These are phyloP conservation scores for Megaceryle torquata DNA, from an alignment of 2,113 vertebrate species.

Conservation along the genomic window DNA sequence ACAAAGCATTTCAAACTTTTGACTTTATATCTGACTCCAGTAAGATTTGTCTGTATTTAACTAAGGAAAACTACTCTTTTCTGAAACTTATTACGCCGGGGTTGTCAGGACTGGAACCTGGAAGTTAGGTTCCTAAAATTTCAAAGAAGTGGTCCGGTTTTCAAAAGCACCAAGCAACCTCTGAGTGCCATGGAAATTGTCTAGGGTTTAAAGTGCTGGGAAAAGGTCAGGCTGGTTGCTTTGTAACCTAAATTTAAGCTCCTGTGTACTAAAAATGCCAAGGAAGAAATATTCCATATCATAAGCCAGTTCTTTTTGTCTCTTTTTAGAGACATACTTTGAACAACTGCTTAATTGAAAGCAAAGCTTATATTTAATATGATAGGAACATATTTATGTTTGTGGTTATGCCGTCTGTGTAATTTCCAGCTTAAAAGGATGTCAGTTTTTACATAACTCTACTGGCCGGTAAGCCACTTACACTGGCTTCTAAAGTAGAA, in stretches of 20 bases:
- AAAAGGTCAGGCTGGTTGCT: slow-evolving; percentile 4
- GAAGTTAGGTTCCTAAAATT: not conserved
- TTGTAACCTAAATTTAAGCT: slow-evolving; percentile 33
- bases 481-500: not conserved
- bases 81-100: not conserved
- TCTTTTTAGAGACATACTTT: not conserved
- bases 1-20: slow-evolving; percentile 1
- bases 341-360: slow-evolving; percentile 14
- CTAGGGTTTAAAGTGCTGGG: not conserved
- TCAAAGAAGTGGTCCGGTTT: not conserved
- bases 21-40: not conserved
- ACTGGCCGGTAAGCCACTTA: not conserved
- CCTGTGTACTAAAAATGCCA: slow-evolving; percentile 22
- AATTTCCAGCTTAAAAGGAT: not conserved
- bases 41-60: not conserved
- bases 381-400: not conserved
- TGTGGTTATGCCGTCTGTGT: not conserved
- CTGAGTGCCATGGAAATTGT: not conserved
- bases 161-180: not conserved
- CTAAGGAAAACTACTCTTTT: not conserved
- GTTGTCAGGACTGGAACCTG: not conserved
- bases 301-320: not conserved
- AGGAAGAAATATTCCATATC: not conserved
- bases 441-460: not conserved
- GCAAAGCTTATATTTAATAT: not conserved